Percentiles rank a stretch among this genome's conserved stretches.
Conservation (phyloP, 2,113 vertebrate species). For the Catharus fuscescens region DNA sequence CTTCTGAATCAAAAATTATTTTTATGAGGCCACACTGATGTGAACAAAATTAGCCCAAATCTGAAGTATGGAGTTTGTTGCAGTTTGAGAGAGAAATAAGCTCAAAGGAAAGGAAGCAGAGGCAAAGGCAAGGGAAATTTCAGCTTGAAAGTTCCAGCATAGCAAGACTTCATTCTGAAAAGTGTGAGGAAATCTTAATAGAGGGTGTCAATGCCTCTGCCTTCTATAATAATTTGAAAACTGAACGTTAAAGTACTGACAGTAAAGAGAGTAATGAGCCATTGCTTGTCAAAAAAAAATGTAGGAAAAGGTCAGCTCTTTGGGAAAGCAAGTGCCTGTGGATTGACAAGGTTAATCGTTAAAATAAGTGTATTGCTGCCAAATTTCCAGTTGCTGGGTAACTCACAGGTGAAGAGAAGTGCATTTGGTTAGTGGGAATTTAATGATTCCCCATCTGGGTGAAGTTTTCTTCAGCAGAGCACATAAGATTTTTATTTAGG, state of each 20-base stretch:
- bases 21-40: not conserved
- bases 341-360: slow-evolving; percentile 12
- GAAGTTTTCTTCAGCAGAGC: not conserved
- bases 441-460: not conserved
- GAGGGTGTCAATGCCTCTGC: not conserved
- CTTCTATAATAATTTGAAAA: not conserved
- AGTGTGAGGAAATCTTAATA: not conserved
- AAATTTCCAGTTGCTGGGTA: not conserved
- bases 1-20: not conserved
- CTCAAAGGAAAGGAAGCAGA: no score
- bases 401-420: not conserved
- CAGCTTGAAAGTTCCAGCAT: not conserved
- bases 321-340: not conserved
- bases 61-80: not conserved
- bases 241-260: not conserved
- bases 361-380: not conserved
- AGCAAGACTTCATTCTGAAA: not conserved
- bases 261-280: not conserved
- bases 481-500: not conserved
- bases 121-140: not conserved
- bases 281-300: not conserved
- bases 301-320: not conserved
- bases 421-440: not conserved
- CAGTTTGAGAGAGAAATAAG: not conserved
- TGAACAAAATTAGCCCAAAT: not conserved